These are phyloP conservation scores for Agonopterix arenella DNA, from an alignment of 2,888 invertebrate genomes.

Conservation along the genomic window DNA sequence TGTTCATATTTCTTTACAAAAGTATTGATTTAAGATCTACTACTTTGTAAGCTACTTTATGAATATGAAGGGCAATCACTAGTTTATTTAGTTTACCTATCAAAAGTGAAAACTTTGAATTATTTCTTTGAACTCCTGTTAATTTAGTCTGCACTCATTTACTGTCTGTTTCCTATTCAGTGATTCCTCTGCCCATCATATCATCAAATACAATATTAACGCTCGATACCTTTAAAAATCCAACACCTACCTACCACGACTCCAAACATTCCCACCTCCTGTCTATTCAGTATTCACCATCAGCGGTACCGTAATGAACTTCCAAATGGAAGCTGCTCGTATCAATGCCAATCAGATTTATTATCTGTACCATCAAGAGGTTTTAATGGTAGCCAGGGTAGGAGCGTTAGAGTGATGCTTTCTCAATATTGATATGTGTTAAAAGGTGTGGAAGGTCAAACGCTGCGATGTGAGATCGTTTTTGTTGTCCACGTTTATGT, in stretches of 20 bases:
- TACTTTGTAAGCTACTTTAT: too few relatives aligned
- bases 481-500: too few relatives aligned
- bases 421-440: conserved; percentile 29
- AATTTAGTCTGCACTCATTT: too few relatives aligned
- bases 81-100: too few relatives aligned
- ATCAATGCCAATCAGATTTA: conserved; percentile 71
- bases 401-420: conserved; percentile 21
- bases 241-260: neutral
- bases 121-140: too few relatives aligned
- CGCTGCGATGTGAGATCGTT: neutral
- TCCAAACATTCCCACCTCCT: conserved; percentile 16
- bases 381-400: conserved; percentile 51
- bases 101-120: too few relatives aligned
- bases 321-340: conserved; percentile 67
- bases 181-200: too few relatives aligned
- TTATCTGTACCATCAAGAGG: conserved; percentile 58
- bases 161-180: too few relatives aligned
- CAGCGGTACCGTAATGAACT: conserved; percentile 63
- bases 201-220: too few relatives aligned
- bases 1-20: too few relatives aligned
- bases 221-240: neutral
- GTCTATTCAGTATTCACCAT: conserved; percentile 39
- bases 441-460: conserved; percentile 32
- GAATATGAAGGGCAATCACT: too few relatives aligned
- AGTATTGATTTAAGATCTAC: too few relatives aligned